Base-by-base conservation (phyloP, 2,888 invertebrate species). In the Troides oblongomaculatus region DNA sequence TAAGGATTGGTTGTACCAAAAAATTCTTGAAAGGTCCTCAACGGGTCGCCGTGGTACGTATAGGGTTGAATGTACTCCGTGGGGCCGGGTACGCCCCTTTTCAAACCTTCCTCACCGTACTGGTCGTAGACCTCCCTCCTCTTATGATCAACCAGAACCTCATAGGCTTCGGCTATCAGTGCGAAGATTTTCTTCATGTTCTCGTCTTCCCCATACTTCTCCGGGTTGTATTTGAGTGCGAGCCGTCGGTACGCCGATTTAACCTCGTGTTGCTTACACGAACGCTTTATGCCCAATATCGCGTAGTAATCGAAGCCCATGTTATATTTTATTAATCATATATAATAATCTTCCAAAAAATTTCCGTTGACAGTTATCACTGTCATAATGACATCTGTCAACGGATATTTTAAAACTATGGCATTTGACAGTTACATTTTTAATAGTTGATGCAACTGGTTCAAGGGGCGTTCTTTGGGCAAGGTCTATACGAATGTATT, bases 71-170 rank as follows among this genome's bases (percentile, higher is more conserved):
- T 94, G 83, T 94, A 96, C 8, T 93, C 93, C 0, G 77, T 78
- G 0, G 95, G 95, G 3, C 95, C 94, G 6, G 96, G 95, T 0
- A 97, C 94, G 0, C 97, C 97, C 78, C 93, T 94, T 83, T 97
- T 97, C 61, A 98, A 90, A 0, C 97, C 97, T 78, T 96, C 96
- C 85, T 97, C 97, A 0, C 98, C 98, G 86, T 96, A 98, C 79
- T 97, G 96, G 86, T 98, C 97, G 88, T 96, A 98, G 21, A 97
- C 94, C 18, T 97, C 95, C 69, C 96, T 93, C 72, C 88, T 89
- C 72, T 94, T 87, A 59, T 95, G 94, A 84, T 96, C 92, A 1
- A 94, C 94, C 39, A 97, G 89, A 12, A 97, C 95, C 78, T 97
- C 97, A 82, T 95, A 97, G 0, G 97, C 97, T 90, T 97, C 97